Percentiles rank a stretch among this genome's conserved stretches.
Conservation (phyloP, 1,140 invertebrate species). For the Oncopodura yosiiana region DNA sequence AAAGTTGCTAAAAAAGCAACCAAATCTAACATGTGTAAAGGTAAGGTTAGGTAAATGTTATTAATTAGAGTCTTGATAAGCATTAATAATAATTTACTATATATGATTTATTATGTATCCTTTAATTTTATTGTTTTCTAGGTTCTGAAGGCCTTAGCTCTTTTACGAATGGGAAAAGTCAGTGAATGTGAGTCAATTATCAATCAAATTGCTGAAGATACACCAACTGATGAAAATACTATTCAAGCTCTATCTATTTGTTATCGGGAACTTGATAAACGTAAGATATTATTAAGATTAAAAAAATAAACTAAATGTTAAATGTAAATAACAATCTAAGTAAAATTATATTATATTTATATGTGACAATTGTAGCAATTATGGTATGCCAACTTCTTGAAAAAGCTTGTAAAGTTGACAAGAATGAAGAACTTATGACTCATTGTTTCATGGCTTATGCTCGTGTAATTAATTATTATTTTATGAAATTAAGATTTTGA, state of each 20-base stretch:
- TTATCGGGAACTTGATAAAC: slow-evolving; percentile 69
- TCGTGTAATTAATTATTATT: slow-evolving; percentile 49
- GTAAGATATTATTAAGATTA: slow-evolving; percentile 36
- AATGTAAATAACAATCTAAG: neutral
- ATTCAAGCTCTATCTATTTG: slow-evolving; percentile 94
- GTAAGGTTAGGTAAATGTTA: slow-evolving; percentile 46
- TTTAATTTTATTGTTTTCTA: slow-evolving; percentile 32
- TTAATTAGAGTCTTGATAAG: neutral
- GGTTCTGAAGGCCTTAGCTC: slow-evolving; percentile 75
- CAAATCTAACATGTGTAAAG: slow-evolving; percentile 75
- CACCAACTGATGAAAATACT: slow-evolving; percentile 80
- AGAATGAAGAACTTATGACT: slow-evolving; percentile 79
- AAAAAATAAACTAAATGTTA: neutral
- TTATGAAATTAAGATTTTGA: neutral
- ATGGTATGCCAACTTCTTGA: slow-evolving; percentile 83
- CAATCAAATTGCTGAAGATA: slow-evolving; percentile 64
- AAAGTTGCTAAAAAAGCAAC: slow-evolving; percentile 87
- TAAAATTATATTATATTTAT: neutral
- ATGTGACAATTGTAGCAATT: slow-evolving; percentile 44
- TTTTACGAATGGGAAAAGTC: slow-evolving; percentile 72
- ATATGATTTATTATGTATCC: neutral
- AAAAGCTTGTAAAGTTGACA: slow-evolving; percentile 70
- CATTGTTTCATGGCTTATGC: slow-evolving; percentile 95
- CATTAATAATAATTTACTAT: neutral
- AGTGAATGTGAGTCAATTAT: slow-evolving; percentile 65